These are phyloP conservation scores for Achroia grisella DNA, from an alignment of 1,140 invertebrate species.

Conservation along the genomic window DNA sequence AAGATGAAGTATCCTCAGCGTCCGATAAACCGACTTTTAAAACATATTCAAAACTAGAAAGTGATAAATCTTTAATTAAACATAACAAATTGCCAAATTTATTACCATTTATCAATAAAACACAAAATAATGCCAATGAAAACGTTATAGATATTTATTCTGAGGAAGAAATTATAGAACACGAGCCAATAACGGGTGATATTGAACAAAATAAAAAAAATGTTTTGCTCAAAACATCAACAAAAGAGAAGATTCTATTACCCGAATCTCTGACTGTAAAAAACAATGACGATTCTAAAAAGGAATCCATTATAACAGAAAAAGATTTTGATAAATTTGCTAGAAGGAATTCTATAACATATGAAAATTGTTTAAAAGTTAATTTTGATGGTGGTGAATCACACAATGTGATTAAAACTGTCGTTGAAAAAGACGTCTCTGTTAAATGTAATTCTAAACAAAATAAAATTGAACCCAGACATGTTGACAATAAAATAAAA, in stretches of 20 bases:
- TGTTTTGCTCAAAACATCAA: constrained; percentile 14
- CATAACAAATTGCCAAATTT: constrained; percentile 31
- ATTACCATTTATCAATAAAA: constrained; percentile 32
- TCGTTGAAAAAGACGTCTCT: constrained; percentile 40
- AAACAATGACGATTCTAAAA: constrained; percentile 25
- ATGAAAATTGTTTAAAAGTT: constrained; percentile 55
- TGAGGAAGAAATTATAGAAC: constrained; percentile 60
- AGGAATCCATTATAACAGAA: constrained; percentile 58
- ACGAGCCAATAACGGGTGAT: constrained; percentile 57
- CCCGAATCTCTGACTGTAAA: constrained; percentile 11
- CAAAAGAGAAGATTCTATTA: constrained; percentile 19
- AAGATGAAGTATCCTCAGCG: constrained; percentile 36
- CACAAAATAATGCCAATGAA: constrained; percentile 26
- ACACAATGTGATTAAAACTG: constrained; percentile 48
- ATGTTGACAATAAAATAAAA: constrained; percentile 39
- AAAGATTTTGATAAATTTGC: constrained; percentile 70
- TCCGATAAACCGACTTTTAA: constrained; percentile 19
- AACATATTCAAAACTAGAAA: constrained; percentile 18
- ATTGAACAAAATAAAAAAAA: constrained; percentile 32
- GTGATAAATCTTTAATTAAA: constrained; percentile 16
- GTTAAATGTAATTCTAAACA: constrained; percentile 31
- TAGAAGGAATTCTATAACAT: constrained; percentile 59
- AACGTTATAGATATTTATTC: constrained; percentile 33
- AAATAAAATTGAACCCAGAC: constrained; percentile 31
- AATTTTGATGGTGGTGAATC: constrained; percentile 49